Percentiles rank a stretch among this genome's conserved stretches.
Conservation (phyloP, 2,113 vertebrate genomes). For the Pelecanus crispus region DNA sequence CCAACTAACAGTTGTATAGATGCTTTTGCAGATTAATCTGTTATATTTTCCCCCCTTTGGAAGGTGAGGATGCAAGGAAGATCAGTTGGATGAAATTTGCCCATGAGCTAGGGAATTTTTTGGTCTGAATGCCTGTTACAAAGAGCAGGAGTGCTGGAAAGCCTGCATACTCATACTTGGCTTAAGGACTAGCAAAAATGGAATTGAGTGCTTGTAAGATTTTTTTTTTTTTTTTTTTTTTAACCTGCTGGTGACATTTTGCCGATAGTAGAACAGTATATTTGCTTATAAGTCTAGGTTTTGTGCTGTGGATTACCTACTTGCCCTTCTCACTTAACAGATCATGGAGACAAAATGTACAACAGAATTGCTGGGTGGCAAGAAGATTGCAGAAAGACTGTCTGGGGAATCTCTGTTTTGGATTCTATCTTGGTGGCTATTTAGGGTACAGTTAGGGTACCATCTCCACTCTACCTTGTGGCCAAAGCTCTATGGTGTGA, state of each 20-base stretch:
- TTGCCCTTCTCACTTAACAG: neutral
- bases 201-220: neutral
- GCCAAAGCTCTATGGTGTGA: neutral
- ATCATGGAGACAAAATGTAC: neutral
- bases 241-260: neutral
- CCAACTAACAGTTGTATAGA: neutral
- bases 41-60: neutral
- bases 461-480: neutral
- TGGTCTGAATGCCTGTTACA: neutral
- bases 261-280: neutral
- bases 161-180: neutral
- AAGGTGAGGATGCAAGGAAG: neutral
- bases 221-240: neutral
- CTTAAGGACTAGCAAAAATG: neutral
- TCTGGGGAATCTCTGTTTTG: neutral
- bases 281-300: neutral
- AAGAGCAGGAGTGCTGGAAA: neutral
- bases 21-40: neutral
- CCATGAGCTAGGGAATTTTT: neutral
- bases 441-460: neutral
- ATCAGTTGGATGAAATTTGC: neutral
- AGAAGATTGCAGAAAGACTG: neutral
- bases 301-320: neutral
- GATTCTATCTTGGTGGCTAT: neutral
- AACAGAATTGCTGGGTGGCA: neutral